A percentile compares a stretch with the other conserved stretches of the same genome.
phyloP scores from a whole-genome alignment of 1,140 invertebrate species.

The Drosophila tropicalis region DNA sequence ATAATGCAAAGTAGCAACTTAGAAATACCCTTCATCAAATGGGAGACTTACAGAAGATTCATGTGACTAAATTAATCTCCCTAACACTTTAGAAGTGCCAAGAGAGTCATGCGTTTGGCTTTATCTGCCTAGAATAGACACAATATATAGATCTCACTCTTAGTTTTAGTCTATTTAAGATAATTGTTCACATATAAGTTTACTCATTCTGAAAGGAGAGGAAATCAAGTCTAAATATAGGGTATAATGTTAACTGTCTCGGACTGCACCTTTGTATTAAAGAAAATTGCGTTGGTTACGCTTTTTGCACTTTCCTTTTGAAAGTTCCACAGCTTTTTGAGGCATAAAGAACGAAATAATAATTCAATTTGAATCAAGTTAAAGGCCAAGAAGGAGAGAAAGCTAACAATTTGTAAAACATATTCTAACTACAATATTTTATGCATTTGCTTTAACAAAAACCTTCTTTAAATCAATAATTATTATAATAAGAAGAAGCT shows the following conservation, averaged over 20 bases:
- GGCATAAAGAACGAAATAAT: not conserved
- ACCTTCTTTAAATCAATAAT: too few species aligned
- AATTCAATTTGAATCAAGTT: not conserved
- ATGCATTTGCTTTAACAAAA: too few species aligned
- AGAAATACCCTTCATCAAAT: not conserved
- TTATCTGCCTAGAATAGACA: too few species aligned
- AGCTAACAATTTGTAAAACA: not conserved
- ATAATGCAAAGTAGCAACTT: not conserved
- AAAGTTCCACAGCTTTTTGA: not conserved
- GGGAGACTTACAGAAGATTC: not conserved
- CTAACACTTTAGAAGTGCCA: not conserved
- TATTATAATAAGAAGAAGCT: too few species aligned
- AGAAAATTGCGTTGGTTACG: conserved; percentile 4
- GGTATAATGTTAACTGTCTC: not conserved
- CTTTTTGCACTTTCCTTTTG: not conserved
- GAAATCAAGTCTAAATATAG: not conserved
- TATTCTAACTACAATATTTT: too few species aligned
- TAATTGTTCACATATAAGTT: too few species aligned
- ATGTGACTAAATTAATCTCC: not conserved
- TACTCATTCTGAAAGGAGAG: too few species aligned
- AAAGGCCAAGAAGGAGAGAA: not conserved
- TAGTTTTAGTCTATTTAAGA: too few species aligned
- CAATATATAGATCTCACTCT: too few species aligned
- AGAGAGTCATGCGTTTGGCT: too few species aligned
- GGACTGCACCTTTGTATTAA: not conserved